Evolutionary conservation across 1,140 invertebrate genomes (phyloP), one percentile per base, ranked within the genome.

Genomic region (Pygmarrhopalites habei): DNA sequence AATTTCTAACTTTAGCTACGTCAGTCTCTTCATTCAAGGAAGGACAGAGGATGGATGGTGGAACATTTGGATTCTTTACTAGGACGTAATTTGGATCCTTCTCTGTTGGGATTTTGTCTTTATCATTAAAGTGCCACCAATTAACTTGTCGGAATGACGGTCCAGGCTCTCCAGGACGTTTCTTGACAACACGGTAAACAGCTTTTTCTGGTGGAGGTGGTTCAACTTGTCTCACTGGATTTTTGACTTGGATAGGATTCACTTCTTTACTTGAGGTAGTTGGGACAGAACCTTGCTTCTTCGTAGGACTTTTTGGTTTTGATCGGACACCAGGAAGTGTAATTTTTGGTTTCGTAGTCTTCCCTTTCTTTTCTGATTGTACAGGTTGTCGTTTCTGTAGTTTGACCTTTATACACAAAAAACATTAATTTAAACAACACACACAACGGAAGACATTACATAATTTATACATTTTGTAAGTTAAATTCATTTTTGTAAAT

Each of bases 101-200:
- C 3, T 12, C 53, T 10, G 29, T 3, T 28, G 53, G 53, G 2
- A 35, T 17, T 35, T 56, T 41, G 23, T 56, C 53, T 21, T 56
- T 30, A 7, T 10, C 12, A 56, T 56, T 56, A 39, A 19, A 56
- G 21, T 14, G 19, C 53, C 53, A 56, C 53, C 53, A 56, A 41
- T 56, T 56, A 4, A 56, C 28, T 10, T 23, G 3, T 39, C 21
- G 3, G 17, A 35, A 56, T 19, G 53, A 23, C 7, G 3, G n/a
- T 10, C 5, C 19, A 3, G 32, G 10, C n/a, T 56, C 53, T n/a
- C 23, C 35, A 4, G 29, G n/a, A 12, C 12, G 26, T 26, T 19
- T 12, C 3, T 5, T 10, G n/a, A 56, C 53, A 10, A 21, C 30
- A n/a, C 53, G 53, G 21, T 19, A 41, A 41, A 7, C 23, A 10